Evolutionary conservation across 1,140 invertebrate genomes (phyloP).

Genomic region (Grapholita molesta): DNA sequence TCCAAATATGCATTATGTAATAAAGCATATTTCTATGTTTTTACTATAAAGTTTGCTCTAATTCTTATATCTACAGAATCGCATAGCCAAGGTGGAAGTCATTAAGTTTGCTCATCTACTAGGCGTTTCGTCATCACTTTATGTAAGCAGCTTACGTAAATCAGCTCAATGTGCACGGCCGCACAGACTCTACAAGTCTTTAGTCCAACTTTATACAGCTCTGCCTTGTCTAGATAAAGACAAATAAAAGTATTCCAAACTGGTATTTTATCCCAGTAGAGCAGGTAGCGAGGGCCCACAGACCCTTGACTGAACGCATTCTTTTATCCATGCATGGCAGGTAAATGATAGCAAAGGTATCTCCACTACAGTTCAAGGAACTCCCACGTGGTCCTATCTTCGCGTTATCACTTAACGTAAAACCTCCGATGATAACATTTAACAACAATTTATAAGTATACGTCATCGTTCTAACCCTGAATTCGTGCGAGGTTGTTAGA

Average conservation of each 20-base stretch:
- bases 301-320: background rate
- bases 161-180: conserved; percentile 49
- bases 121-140: conserved; percentile 59
- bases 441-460: background rate
- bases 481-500: background rate
- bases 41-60: background rate
- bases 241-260: background rate
- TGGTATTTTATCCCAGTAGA: background rate
- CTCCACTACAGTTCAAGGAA: background rate
- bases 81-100: conserved; percentile 45
- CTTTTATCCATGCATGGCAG: background rate
- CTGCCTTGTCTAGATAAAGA: background rate
- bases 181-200: conserved; percentile 5
- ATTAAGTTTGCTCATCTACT: conserved; percentile 54
- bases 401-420: background rate
- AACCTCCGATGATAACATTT: background rate
- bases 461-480: background rate
- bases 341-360: background rate
- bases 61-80: background rate
- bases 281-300: background rate
- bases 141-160: conserved; percentile 68
- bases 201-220: background rate
- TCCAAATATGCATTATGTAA: background rate
- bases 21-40: background rate
- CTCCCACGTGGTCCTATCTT: background rate